A percentile compares a stretch with the other conserved stretches of the same genome.
Evolutionary conservation across 2,797 vertebrate genomes (phyloP).

Genomic region (Falco concolor): DNA sequence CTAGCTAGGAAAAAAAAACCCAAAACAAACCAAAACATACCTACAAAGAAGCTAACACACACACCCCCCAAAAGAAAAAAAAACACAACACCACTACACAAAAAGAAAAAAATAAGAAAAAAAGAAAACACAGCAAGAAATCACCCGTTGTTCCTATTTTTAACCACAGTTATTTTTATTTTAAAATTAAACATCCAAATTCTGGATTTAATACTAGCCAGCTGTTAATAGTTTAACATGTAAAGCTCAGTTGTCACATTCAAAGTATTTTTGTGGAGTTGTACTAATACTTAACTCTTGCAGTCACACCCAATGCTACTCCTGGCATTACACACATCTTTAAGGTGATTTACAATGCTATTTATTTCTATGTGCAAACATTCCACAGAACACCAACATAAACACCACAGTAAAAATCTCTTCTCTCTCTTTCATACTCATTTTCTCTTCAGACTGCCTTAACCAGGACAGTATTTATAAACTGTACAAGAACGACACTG

Average conservation of each 20-base stretch:
- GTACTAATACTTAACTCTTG: background rate
- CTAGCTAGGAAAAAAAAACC: background rate
- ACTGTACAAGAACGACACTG: background rate
- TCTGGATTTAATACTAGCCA: conserved; percentile 35
- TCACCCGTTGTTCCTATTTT: background rate
- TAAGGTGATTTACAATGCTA: background rate
- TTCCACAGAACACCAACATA: background rate
- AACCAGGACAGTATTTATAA: background rate
- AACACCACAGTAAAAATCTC: background rate
- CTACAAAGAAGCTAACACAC: background rate
- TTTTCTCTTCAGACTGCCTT: background rate
- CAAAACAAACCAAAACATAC: background rate
- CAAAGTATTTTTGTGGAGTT: background rate
- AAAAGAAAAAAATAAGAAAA: background rate
- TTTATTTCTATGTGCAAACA: background rate
- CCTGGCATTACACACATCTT: background rate
- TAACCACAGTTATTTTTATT: background rate
- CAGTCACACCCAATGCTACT: background rate
- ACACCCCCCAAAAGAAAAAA: background rate
- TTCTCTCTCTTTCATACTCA: background rate
- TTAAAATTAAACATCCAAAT: background rate
- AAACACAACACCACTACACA: background rate
- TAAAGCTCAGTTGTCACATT: background rate
- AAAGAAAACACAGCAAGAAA: background rate
- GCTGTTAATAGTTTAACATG: background rate